A percentile compares a stretch with the other conserved stretches of the same genome.
Evolutionary conservation across 2,888 invertebrate species (phyloP).

Genomic region (Polyommatus iphigenia): DNA sequence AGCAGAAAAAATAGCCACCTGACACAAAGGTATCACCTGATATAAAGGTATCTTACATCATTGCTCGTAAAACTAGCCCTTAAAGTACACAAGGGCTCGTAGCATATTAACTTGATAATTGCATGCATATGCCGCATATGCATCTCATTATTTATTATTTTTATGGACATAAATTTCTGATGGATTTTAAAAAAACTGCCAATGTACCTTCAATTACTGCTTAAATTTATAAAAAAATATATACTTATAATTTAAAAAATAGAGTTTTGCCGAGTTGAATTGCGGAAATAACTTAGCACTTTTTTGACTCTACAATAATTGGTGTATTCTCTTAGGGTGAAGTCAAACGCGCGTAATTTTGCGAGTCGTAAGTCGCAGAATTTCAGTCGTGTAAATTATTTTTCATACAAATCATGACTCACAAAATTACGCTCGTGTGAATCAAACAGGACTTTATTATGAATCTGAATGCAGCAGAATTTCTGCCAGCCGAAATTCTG

Average conservation of each 20-base stretch:
- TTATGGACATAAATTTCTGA: constrained; percentile 8
- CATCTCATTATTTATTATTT: constrained; percentile 15
- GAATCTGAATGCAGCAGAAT: too few species aligned
- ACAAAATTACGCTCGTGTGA: too few species aligned
- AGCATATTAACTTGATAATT: constrained; percentile 35
- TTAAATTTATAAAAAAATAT: not conserved
- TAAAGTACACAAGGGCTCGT: constrained; percentile 42
- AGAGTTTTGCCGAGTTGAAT: not conserved
- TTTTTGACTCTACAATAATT: not conserved
- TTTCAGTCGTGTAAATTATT: too few species aligned
- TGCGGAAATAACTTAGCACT: not conserved
- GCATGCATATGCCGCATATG: constrained; percentile 28
- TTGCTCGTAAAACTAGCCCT: constrained; percentile 47
- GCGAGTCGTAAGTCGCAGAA: too few species aligned
- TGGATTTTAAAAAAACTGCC: not conserved
- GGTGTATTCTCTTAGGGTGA: too few species aligned
- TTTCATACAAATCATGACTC: too few species aligned
- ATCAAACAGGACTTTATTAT: too few species aligned
- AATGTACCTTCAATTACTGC: not conserved
- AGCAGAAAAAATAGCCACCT: constrained; percentile 50
- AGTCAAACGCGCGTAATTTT: too few species aligned
- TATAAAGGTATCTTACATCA: constrained; percentile 60
- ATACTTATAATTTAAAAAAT: not conserved
- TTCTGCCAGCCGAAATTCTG: too few species aligned
- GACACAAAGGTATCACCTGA: constrained; percentile 57